Evolutionary conservation across 2,888 invertebrate genomes (phyloP).

Genomic region (Andricus curvator): DNA sequence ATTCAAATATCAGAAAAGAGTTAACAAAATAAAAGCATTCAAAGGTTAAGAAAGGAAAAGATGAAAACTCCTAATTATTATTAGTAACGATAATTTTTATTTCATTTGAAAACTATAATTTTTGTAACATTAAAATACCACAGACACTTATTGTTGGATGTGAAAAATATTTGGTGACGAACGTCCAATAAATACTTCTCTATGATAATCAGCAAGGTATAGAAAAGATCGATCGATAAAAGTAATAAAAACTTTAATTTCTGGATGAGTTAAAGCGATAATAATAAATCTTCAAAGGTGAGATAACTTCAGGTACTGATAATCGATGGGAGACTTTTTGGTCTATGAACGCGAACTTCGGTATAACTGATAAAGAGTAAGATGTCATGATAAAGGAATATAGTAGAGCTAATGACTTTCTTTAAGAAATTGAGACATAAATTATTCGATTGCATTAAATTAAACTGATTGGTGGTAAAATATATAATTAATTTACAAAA

Average conservation of each 20-base stretch:
- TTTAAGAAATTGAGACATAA: too few relatives aligned
- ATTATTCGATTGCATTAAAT: not conserved
- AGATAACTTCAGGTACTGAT: slow-evolving; percentile 26
- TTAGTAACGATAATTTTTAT: not conserved
- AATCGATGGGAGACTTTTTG: slow-evolving; percentile 14
- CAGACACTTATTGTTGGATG: too few relatives aligned
- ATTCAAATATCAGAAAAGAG: too few relatives aligned
- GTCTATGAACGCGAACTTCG: slow-evolving; percentile 23
- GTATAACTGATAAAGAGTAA: slow-evolving; percentile 10
- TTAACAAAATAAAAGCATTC: too few relatives aligned
- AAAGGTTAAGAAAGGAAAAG: too few relatives aligned
- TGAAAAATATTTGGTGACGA: too few relatives aligned
- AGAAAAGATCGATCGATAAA: slow-evolving; percentile 13
- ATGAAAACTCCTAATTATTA: too few relatives aligned
- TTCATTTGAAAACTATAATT: not conserved
- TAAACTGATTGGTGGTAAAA: not conserved
- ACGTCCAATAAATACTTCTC: not conserved
- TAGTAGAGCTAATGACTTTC: too few relatives aligned
- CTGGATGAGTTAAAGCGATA: slow-evolving; percentile 1
- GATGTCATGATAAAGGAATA: not conserved
- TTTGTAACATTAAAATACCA: not conserved
- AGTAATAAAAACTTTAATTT: slow-evolving; percentile 22
- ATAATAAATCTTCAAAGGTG: slow-evolving; percentile 20
- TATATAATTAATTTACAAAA: not conserved
- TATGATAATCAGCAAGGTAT: slow-evolving; percentile 7